Conservation (phyloP, 2,888 invertebrate species). For the Pyralis farinalis region DNA sequence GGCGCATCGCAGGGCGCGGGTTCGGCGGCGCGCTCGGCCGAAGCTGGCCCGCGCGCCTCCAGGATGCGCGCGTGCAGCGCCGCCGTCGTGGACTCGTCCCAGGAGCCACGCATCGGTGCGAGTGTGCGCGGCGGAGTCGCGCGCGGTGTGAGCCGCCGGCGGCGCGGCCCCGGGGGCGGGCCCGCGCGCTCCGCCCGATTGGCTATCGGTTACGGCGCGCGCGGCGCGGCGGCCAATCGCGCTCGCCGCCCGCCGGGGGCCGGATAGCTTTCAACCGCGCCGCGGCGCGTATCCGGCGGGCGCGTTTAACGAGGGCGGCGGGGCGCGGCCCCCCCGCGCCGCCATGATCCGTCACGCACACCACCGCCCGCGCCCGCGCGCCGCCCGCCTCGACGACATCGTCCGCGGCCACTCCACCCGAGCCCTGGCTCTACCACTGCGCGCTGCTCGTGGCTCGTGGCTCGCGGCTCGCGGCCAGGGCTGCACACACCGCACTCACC, state of each 20-base stretch:
- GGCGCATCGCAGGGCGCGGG: constrained; percentile 58
- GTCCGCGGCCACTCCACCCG: constrained; percentile 7
- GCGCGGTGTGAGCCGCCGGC: constrained; percentile 55
- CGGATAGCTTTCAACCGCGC: constrained; percentile 73
- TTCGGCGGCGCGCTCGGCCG: constrained; percentile 80
- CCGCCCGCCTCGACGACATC: constrained; percentile 24
- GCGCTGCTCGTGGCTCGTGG: too few relatives aligned
- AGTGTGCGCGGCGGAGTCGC: constrained; percentile 74
- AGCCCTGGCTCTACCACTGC: neutral
- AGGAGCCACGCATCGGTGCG: constrained; percentile 79
- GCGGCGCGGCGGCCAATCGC: constrained; percentile 66
- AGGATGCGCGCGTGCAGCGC: constrained; percentile 95
- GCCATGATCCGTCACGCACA: constrained; percentile 78
- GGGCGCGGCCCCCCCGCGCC: constrained; percentile 72
- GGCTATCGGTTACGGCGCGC: constrained; percentile 68
- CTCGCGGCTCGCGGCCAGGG: too few relatives aligned
- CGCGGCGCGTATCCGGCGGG: constrained; percentile 67
- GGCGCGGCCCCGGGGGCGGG: constrained; percentile 42
- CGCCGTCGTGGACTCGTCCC: constrained; percentile 79
- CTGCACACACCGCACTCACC: too few relatives aligned
- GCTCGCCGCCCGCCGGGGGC: constrained; percentile 59
- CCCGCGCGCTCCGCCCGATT: constrained; percentile 51
- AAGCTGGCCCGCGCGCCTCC: constrained; percentile 94
- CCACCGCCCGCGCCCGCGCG: constrained; percentile 37
- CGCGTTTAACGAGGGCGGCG: constrained; percentile 75